These are phyloP conservation scores for Pseudochaenichthys georgianus DNA, from an alignment of 2,797 vertebrate genomes.

Conservation along the genomic window DNA sequence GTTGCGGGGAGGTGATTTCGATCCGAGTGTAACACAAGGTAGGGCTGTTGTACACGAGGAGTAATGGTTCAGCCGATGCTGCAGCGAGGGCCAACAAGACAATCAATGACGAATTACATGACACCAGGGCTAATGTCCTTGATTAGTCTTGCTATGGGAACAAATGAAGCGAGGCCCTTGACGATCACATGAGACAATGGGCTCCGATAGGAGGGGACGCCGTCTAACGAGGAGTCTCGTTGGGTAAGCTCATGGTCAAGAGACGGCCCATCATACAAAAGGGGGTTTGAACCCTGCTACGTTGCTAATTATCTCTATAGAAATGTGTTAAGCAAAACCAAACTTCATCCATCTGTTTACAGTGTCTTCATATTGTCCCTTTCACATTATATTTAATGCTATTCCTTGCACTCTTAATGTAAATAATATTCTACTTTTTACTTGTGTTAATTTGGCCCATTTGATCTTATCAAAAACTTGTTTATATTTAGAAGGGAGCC, in stretches of 20 bases:
- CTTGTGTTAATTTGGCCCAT: no score
- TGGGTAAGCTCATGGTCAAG: slow-evolving; percentile 47
- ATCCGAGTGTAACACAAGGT: slow-evolving; percentile 58
- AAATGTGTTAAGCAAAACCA: not conserved
- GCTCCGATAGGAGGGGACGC: slow-evolving; percentile 46
- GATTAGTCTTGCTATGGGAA: slow-evolving; percentile 71
- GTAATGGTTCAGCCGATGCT: slow-evolving; percentile 46
- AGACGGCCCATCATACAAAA: slow-evolving; percentile 47
- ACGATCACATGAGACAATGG: slow-evolving; percentile 63
- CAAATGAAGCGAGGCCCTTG: slow-evolving; percentile 66
- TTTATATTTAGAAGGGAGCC: not conserved
- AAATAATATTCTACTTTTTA: no score
- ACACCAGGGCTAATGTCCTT: slow-evolving; percentile 75
- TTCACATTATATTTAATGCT: no score
- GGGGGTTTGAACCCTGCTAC: slow-evolving; percentile 27
- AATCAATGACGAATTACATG: slow-evolving; percentile 76
- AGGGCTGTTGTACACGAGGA: slow-evolving; percentile 58
- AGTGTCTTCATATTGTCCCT: no score
- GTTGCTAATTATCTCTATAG: slow-evolving; percentile 22
- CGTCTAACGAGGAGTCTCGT: slow-evolving; percentile 49
- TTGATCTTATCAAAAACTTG: no score
- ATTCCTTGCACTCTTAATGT: no score
- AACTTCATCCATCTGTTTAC: no score
- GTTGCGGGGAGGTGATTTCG: slow-evolving; percentile 35
- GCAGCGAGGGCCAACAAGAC: slow-evolving; percentile 68